Evolutionary conservation across 2,888 invertebrate genomes (phyloP).

Genomic region (Perizoma affinitatum): DNA sequence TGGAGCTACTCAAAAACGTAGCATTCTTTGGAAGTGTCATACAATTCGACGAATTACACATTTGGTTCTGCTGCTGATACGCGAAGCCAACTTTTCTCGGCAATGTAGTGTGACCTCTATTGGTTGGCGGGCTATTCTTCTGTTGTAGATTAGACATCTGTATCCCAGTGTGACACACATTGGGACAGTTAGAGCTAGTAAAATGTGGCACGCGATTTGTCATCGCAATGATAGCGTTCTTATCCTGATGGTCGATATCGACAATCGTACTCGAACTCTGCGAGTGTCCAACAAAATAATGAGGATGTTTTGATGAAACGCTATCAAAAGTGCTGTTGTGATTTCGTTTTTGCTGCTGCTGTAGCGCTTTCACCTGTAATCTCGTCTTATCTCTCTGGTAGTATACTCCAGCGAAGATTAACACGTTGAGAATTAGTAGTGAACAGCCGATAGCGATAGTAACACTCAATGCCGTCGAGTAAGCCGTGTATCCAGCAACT

Average conservation of each 20-base stretch:
- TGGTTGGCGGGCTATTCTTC: constrained; percentile 74
- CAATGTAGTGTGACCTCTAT: constrained; percentile 75
- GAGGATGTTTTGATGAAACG: constrained; percentile 88
- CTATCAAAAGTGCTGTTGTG: constrained; percentile 83
- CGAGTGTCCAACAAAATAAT: constrained; percentile 90
- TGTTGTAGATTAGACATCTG: constrained; percentile 81
- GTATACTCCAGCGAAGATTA: constrained; percentile 93
- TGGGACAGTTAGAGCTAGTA: constrained; percentile 76
- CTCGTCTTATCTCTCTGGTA: constrained; percentile 91
- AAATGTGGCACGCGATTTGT: constrained; percentile 79
- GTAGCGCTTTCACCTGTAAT: constrained; percentile 89
- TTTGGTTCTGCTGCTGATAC: constrained; percentile 73
- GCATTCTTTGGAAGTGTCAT: constrained; percentile 87
- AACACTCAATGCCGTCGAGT: constrained; percentile 90
- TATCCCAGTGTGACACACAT: constrained; percentile 85
- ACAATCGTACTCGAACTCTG: constrained; percentile 93
- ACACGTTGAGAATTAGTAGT: constrained; percentile 90
- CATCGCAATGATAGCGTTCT: constrained; percentile 80
- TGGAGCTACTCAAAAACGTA: constrained; percentile 73
- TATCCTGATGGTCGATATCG: constrained; percentile 91
- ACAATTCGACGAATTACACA: constrained; percentile 77
- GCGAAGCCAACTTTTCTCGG: constrained; percentile 79
- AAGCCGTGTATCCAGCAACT: constrained; percentile 90
- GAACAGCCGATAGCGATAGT: constrained; percentile 93
- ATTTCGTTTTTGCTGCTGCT: constrained; percentile 88